Evolutionary conservation across 2,888 invertebrate species (phyloP).

Genomic region (Operophtera brumata): DNA sequence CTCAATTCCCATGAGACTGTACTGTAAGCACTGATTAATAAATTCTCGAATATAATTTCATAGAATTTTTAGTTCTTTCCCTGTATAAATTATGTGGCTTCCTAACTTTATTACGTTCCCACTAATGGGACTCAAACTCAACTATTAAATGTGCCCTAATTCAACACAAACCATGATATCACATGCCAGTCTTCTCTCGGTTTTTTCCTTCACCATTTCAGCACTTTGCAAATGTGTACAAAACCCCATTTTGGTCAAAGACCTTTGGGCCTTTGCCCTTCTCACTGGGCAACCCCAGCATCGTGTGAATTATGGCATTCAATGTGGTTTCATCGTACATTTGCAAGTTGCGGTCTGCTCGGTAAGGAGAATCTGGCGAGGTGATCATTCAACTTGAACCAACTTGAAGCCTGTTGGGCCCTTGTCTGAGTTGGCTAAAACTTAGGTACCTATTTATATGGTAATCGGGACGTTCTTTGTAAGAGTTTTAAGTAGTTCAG

Average conservation of each 20-base stretch:
- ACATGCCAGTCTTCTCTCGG: no score
- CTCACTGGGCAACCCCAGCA: background rate
- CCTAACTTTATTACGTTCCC: no score
- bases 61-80: no score
- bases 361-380: conserved; percentile 19
- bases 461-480: background rate
- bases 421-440: background rate
- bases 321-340: conserved; percentile 17
- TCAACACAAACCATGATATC: no score
- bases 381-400: conserved; percentile 20
- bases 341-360: conserved; percentile 15
- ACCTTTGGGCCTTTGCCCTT: background rate
- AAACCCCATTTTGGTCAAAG: background rate
- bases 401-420: conserved; percentile 9
- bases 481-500: no score
- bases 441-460: no score
- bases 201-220: no score
- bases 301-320: conserved; percentile 15
- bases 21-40: background rate
- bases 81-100: no score
- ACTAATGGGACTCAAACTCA: no score
- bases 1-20: background rate
- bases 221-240: no score
- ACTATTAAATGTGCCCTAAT: no score
- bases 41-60: background rate